phyloP scores from a whole-genome alignment of 2,797 vertebrate species.

The Lepidocolaptes lacrymiger region DNA sequence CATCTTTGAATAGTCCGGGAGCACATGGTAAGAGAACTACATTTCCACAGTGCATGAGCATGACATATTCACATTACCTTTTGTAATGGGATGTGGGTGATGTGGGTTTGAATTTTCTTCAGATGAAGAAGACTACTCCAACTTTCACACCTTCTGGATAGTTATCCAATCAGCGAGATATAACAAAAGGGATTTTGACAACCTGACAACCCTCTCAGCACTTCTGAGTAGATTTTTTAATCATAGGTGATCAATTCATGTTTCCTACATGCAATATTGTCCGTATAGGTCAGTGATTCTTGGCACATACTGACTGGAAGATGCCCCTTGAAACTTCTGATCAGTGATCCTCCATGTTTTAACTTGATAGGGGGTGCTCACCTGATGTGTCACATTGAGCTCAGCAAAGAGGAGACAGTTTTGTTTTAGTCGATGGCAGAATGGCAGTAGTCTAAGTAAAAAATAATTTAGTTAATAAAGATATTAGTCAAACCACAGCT shows the following conservation, averaged over 20 bases:
- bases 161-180: background rate
- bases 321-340: background rate
- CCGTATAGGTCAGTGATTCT: background rate
- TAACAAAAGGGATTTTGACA: background rate
- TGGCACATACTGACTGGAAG: background rate
- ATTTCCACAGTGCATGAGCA: no score
- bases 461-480: background rate
- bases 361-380: background rate
- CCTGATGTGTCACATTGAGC: background rate
- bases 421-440: background rate
- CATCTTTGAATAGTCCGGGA: background rate
- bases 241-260: background rate
- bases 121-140: background rate
- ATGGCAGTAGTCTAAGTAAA: background rate
- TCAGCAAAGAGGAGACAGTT: background rate
- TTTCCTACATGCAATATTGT: background rate
- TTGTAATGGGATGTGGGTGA: background rate
- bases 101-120: background rate
- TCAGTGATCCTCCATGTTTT: background rate
- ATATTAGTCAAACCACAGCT: background rate
- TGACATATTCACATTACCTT: background rate
- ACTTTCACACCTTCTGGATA: background rate
- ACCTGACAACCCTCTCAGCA: fast-evolving
- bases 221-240: background rate
- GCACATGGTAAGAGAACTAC: background rate